Evolutionary conservation across 2,113 vertebrate genomes (phyloP), one percentile per base, ranked within the genome.

Genomic region (Vombatus ursinus): DNA sequence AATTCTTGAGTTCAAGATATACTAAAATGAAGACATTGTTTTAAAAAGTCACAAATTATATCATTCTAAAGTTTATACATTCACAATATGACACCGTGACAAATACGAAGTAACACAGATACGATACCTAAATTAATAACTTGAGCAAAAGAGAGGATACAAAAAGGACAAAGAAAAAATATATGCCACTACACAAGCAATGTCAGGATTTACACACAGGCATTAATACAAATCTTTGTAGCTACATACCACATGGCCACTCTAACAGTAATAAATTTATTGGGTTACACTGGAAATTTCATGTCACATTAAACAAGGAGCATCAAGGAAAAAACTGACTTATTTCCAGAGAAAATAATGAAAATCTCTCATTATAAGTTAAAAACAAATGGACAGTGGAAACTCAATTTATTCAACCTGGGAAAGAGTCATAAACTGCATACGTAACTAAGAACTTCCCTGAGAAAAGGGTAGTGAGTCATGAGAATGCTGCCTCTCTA

Each of bases 41-140:
- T 95, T 23, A 54, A 28, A 92, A 92, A 25, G 23, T 4, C 3
- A 37, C 14, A 54, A 84, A 52, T 90, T 93, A 90, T 23, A 94
- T 37, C 48, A 47, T 12, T 91, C 95, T 37, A 61, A 54, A 68
- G n/a, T n/a, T 26, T 89, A 54, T 94, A 44, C 8, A 8, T 8
- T 0, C 50, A 49, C 50, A 94, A 89, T 26, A 51, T 57, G 16
- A n/a, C 50, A 48, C n/a, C n/a, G 47, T 3, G 1, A 93, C 51
- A 96, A 54, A 95, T 28, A 57, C n/a, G 28, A 96, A 95, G 91
- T 37, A 50, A 89, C 16, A 92, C 89, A 91, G 96, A 89, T 50
- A 31, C 92, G 0, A 68, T 14, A 57, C 50, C 16, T 61, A 47
- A 92, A 47, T 19, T 37, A 68, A 84, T 44, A 84, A 84, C 5